Base-by-base conservation (phyloP, 1,140 invertebrate genomes). In the Atopsyche davidsoni region DNA sequence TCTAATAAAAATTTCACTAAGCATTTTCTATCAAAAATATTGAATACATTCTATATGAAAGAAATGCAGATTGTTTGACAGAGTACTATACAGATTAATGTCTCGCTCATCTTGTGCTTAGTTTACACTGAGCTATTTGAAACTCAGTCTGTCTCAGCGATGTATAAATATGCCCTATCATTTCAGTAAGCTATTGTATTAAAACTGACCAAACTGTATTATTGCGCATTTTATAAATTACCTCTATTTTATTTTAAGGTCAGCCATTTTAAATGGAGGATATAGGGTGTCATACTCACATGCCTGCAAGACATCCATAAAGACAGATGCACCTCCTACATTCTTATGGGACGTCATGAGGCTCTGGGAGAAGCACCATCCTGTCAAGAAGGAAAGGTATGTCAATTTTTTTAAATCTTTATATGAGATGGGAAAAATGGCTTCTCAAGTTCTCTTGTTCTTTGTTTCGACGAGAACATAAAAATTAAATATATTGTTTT, bases 281-380 rank as follows among this genome's bases (percentile, higher is more conserved):
- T 97, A 92, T 70, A 72, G 79, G 59, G 93, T 98, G 2, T 98
- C 95, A 0, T 82, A 83, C 53, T 96, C 95, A 0, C 97, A 99
- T 72, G 86, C 89, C 41, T 79, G 79, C 40, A 87, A 85, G 60
- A 81, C 83, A 52, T 94, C 92, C 0, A 74, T 98, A 2, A 99
- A 99, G 75, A 98, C 96, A 0, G 75, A 94, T 69, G 96, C 96
- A 0, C 92, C 97, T 0, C 68, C 80, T 25, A 64, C 75, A 3
- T 75, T 96, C 13, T 67, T 99, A 11, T 99, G 96, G 96, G 93
- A 96, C 68, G 83, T 97, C n/a, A 76, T 97, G 44, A 74, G 87
- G 56, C 75, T 76, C 19, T 96, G 92, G 91, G 82, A 82, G 57
- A 81, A 83, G 51, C 62, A 66, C 10, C 74, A 85, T 61, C 86